Base-by-base conservation (phyloP, 1,140 invertebrate genomes). In the Trichogramma pretiosum region DNA sequence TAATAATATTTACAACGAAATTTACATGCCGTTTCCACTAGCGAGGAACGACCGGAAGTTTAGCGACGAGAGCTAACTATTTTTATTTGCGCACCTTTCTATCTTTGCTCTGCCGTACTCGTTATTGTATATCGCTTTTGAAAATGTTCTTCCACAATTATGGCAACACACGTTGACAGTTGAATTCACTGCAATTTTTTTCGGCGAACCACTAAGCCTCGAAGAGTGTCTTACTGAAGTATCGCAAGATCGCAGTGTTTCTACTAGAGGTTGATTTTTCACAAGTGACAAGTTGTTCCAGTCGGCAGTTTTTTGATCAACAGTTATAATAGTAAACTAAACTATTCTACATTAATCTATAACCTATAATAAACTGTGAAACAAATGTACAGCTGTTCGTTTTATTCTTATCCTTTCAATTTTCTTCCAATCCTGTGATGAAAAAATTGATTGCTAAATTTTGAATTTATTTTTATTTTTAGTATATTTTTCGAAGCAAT, bases 281-380 rank as follows among this genome's bases (percentile, higher is more conserved):
- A 54, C 49, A 58, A 26, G 38, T 30, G 41, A 54, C 46, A 45
- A 35, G 62, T 59, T n/a, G 37, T 61, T 45, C 58, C 54, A 65
- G 65, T 68, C 61, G 61, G 65, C 63, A 59, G 58, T 67, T 64
- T 61, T 70, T 69, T 63, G 62, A 70, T 65, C 61, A 69, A 52
- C 65, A 71, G 64, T 70, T 72, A 70, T 70, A 65, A 71, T 71
- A 71, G 65, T 66, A 65, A n/a, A 71, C 61, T 68, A 65, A 65
- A 66, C 61, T 68, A 72, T 68, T 70, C 67, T 68, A 72, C 65
- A 70, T 69, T 72, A 70, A 70, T 72, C 68, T 70, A 71, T 72
- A 70, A 70, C 61, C 63, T 70, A 67, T 70, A 72, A 72, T 72
- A 72, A 72, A 72, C 68, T 72, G 67, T 71, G 65, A 71, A 72